Base-by-base conservation (phyloP, 2,888 invertebrate species). In the Callyntrura guangdongensis region DNA sequence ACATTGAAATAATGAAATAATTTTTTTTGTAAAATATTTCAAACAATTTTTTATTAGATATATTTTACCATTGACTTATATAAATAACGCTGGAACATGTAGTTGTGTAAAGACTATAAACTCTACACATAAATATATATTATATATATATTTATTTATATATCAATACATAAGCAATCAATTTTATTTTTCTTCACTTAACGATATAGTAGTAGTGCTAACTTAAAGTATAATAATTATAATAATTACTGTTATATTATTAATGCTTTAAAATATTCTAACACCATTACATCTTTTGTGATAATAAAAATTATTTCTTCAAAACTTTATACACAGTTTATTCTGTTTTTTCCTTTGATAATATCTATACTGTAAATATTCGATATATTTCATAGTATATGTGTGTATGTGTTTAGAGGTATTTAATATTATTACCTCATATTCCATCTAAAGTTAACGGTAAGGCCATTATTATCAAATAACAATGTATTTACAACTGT, bases 11-110 rank as follows among this genome's bases (percentile, higher is more conserved):
- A n/a, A n/a, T n/a, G n/a, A n/a, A n/a, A n/a, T n/a, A n/a, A n/a
- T n/a, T n/a, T n/a, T n/a, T 61, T 86, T 77, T 89, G 74, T 89
- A 89, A 89, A 89, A 89, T 89, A 89, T 82, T 90, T 86, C 72
- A 90, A 90, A 90, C 90, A 90, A 77, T 90, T 85, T 90, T 36
- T 90, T 90, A 86, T 90, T 90, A 49, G 59, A 86, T 86, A 86
- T 86, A 25, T 64, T 86, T 85, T 90, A 69, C 82, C 86, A 86
- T 90, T 86, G 82, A 86, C 82, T 90, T 86, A 90, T 82, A 90
- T 89, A 89, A 89, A 89, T 89, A 89, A 89, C 89, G 89, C 64
- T 89, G 89, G 85, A 89, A 89, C 89, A 89, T 85, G 64, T 90
- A 82, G 69, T 90, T 82, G 90, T 86, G 86, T 90, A 86, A 90